Conservation (phyloP, 1,140 invertebrate genomes). For the Piezodorus guildinii region DNA sequence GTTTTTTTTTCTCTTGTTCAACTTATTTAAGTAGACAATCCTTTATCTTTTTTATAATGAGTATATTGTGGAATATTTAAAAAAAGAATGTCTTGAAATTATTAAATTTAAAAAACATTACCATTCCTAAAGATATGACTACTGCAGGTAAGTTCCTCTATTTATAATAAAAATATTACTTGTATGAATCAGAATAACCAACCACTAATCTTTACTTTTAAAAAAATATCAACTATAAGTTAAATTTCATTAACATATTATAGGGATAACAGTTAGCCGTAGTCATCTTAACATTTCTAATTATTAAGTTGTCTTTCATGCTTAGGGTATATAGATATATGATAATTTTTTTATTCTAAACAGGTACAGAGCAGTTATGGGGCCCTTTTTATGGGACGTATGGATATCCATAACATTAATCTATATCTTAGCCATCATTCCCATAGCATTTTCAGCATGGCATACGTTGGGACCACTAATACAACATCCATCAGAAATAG, state of each 20-base stretch:
- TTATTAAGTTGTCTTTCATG: neutral
- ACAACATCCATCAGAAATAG: constrained; percentile 50
- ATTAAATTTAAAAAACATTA: neutral
- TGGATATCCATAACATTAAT: constrained; percentile 55
- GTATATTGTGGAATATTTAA: too few species aligned
- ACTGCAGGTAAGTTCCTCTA: neutral
- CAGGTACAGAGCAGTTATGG: constrained; percentile 66
- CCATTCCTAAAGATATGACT: neutral
- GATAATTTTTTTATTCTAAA: constrained; percentile 17
- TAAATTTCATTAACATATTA: too few species aligned
- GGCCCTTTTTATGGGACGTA: constrained; percentile 62
- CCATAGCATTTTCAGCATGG: constrained; percentile 54
- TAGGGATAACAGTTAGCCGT: too few species aligned
- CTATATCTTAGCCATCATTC: constrained; percentile 58
- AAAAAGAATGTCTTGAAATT: too few species aligned
- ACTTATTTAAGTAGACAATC: too few species aligned
- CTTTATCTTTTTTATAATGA: too few species aligned
- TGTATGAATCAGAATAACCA: neutral
- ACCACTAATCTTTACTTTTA: too few species aligned
- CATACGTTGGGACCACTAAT: constrained; percentile 48
- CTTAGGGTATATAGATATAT: too few species aligned
- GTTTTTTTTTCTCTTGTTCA: neutral
- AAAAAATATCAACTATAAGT: too few species aligned
- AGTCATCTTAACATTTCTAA: too few species aligned
- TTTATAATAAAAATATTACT: neutral